phyloP scores from a whole-genome alignment of 2,113 vertebrate genomes.

The Orcinus orca region DNA sequence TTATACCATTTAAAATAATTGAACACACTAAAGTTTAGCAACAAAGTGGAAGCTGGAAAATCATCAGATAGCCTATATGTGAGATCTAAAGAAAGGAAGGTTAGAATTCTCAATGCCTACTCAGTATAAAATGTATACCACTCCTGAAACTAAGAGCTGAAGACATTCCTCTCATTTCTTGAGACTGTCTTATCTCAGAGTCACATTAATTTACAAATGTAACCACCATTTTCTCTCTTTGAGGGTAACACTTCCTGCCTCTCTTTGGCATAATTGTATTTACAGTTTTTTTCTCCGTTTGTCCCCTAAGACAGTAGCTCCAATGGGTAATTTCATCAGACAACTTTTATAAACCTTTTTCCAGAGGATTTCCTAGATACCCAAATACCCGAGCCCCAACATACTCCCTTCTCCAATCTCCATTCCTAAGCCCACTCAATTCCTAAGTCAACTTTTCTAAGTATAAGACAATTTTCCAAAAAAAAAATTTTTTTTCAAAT shows the following conservation, averaged over 20 bases:
- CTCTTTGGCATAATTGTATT: background rate
- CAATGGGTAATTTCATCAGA: background rate
- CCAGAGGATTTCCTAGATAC: background rate
- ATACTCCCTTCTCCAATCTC: background rate
- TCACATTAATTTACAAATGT: background rate
- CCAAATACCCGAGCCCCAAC: background rate
- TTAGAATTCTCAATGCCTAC: background rate
- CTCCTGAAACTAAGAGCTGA: background rate
- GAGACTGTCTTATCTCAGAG: background rate
- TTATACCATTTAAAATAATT: background rate
- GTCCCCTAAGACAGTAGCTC: background rate
- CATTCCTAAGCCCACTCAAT: background rate
- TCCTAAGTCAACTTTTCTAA: background rate
- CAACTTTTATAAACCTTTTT: background rate
- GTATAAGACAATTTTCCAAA: constrained; percentile 1
- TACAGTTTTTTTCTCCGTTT: background rate
- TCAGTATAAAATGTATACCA: background rate
- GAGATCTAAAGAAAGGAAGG: background rate
- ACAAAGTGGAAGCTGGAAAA: background rate
- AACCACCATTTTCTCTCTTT: background rate
- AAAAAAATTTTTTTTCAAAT: constrained; percentile 21
- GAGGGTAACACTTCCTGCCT: background rate
- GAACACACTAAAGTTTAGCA: background rate
- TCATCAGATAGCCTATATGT: background rate
- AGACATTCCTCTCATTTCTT: background rate